These are phyloP conservation scores for Lonchura striata DNA, from an alignment of 2,113 vertebrate species.

Conservation along the genomic window DNA sequence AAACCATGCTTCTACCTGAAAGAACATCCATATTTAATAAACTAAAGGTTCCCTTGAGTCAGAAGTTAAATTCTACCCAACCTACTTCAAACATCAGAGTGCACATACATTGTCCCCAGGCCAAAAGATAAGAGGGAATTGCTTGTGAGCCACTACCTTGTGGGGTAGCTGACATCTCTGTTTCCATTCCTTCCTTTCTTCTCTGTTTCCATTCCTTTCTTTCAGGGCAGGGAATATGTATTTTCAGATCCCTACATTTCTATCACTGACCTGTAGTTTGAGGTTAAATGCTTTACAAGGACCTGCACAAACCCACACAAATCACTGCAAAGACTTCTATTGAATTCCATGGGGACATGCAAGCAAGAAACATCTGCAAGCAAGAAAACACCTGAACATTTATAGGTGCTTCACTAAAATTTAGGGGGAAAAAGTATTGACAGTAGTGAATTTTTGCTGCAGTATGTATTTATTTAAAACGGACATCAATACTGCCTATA, in stretches of 20 bases:
- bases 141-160: background rate
- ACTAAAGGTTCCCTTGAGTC: conserved; percentile 12
- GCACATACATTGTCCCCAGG: background rate
- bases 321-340: background rate
- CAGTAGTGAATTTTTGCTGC: background rate
- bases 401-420: background rate
- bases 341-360: background rate
- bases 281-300: background rate
- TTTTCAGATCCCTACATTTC: background rate
- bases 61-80: conserved; percentile 10
- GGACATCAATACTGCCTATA: background rate
- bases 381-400: background rate
- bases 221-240: background rate
- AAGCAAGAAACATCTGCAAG: background rate
- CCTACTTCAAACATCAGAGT: background rate
- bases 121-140: background rate
- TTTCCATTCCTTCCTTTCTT: background rate
- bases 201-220: background rate
- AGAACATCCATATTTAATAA: conserved; percentile 39
- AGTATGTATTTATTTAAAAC: background rate
- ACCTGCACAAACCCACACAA: background rate
- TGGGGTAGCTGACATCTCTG: background rate
- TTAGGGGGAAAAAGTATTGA: background rate
- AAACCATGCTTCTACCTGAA: background rate
- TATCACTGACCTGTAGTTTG: background rate